Evolutionary conservation across 1,140 invertebrate species (phyloP).

Genomic region (Heterodera carotae): DNA sequence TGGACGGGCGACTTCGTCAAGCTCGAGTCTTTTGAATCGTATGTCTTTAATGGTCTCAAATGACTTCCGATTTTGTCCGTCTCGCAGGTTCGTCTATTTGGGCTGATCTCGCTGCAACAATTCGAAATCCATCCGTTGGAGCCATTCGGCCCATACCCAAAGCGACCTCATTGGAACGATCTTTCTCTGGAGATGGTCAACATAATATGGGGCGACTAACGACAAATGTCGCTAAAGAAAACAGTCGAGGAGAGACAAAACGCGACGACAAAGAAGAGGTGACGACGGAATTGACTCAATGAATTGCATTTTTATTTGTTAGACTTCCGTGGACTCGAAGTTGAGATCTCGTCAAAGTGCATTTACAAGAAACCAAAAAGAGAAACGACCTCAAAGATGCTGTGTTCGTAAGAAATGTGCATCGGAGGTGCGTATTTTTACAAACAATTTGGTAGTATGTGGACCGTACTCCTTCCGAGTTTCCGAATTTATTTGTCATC

Average conservation of each 20-base stretch:
- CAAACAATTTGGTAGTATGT: not conserved
- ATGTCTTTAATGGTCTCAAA: not conserved
- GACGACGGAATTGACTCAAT: not conserved
- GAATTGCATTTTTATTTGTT: not conserved
- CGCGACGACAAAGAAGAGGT: not conserved
- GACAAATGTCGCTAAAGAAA: no score
- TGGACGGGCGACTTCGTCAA: not conserved
- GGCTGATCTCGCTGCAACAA: slow-evolving; percentile 30
- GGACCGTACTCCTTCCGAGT: no score
- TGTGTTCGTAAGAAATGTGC: slow-evolving; percentile 1
- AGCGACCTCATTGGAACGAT: not conserved
- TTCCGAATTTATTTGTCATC: no score
- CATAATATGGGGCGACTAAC: not conserved
- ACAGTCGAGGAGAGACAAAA: no score
- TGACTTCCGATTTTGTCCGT: not conserved
- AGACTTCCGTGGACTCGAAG: not conserved
- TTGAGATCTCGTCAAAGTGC: not conserved
- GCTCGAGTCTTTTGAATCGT: slow-evolving; percentile 26
- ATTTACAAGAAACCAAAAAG: not conserved
- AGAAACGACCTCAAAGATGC: not conserved
- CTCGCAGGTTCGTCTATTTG: slow-evolving; percentile 29
- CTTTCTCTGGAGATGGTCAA: not conserved
- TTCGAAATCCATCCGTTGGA: slow-evolving; percentile 15
- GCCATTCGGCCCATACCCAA: not conserved
- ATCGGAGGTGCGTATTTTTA: not conserved